Evolutionary conservation across 1,140 invertebrate species (phyloP).

Genomic region (Phenacoccus solenopsis): DNA sequence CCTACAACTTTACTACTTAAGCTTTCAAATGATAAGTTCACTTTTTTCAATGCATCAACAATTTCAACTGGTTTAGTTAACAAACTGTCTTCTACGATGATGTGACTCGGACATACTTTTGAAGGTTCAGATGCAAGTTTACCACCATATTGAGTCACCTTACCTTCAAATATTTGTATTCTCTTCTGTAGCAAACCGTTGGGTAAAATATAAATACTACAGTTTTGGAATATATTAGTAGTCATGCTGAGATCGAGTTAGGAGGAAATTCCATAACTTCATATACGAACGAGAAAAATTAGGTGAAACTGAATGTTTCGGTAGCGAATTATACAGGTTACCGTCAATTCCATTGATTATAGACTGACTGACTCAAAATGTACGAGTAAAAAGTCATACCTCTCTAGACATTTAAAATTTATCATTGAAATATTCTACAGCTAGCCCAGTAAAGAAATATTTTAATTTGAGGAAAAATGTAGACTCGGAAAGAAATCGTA

Average conservation of each 20-base stretch:
- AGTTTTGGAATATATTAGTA: neutral
- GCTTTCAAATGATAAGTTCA: neutral
- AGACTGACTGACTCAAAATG: too few relatives aligned
- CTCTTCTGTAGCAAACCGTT: neutral
- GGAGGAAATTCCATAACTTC: neutral
- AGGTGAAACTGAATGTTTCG: neutral
- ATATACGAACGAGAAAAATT: neutral
- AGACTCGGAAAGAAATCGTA: too few relatives aligned
- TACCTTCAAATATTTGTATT: neutral
- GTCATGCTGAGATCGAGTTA: neutral
- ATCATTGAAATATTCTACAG: too few relatives aligned
- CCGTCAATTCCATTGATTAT: neutral
- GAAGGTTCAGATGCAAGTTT: neutral
- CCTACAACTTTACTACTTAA: neutral
- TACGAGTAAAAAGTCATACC: too few relatives aligned
- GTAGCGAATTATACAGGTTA: neutral
- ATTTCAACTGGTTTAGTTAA: neutral
- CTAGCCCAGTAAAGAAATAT: too few relatives aligned
- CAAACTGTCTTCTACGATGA: neutral
- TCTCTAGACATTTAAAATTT: too few relatives aligned
- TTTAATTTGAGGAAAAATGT: too few relatives aligned
- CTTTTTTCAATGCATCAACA: neutral
- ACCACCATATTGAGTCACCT: neutral
- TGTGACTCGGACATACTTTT: neutral
- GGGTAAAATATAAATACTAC: neutral